Evolutionary conservation across 2,888 invertebrate genomes (phyloP), one percentile per base, ranked within the genome.

Genomic region (Cybosia mesomella): DNA sequence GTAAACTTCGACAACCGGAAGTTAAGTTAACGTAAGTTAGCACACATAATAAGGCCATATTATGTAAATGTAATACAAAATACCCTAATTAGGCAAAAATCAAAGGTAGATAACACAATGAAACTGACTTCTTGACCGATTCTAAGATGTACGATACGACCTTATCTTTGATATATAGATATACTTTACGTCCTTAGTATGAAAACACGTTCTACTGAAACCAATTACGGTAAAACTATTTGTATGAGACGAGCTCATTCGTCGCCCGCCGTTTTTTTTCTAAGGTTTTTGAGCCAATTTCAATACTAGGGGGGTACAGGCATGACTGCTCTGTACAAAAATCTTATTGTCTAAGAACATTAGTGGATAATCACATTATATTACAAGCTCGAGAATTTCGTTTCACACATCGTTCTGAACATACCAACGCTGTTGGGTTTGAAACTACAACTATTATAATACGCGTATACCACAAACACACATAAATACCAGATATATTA

Each of bases 341-440:
- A 34, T 18, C 22, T 24, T 65, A 34, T 28, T n/a, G 21, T 21
- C 24, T 39, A 64, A 9, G 21, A 22, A 15, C 64, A 58, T 64
- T 58, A 43, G 58, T 43, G 43, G 39, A 58, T 64, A 32, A 58
- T 64, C 64, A 64, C 64, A 64, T 9, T 49, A 58, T 43, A 32
- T 43, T 11, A 59, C 43, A 65, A 65, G 65, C 65, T 65, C 65
- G 65, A 59, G 3, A 65, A 53, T 59, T 59, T 65, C n/a, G 15
- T 49, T 49, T 49, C n/a, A 49, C 8, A 49, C 11, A 62, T 62
- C 28, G 49, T n/a, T 24, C 21, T 49, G 9, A 49, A 43, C 43
- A 43, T 49, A 49, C 49, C 49, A n/a, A 49, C 49, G 49, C n/a
- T 43, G 18, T 43, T 43, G 43, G 43, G 18, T 5, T 49, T 49